These are phyloP conservation scores for Brassicogethes aeneus DNA, from an alignment of 2,888 invertebrate genomes.

Conservation along the genomic window DNA sequence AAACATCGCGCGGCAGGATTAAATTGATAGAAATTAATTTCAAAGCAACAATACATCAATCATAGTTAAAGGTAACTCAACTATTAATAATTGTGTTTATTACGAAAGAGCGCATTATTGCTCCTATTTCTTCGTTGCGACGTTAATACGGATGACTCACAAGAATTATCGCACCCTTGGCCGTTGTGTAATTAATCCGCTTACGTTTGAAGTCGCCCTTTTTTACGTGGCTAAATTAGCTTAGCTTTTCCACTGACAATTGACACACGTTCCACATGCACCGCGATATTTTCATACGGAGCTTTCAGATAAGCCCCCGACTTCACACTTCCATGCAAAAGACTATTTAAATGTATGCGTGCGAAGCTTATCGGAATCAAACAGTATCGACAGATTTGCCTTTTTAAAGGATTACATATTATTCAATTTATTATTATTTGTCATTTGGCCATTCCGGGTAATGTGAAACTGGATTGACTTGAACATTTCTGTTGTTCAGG, in stretches of 20 bases:
- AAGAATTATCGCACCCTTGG: slow-evolving; percentile 33
- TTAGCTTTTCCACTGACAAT: slow-evolving; percentile 13
- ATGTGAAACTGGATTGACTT: no score
- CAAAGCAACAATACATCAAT: slow-evolving; percentile 12
- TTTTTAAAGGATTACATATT: no score
- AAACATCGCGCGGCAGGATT: no score
- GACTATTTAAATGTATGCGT: background rate
- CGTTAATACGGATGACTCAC: slow-evolving; percentile 31
- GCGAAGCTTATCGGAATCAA: no score
- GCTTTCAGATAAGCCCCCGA: background rate
- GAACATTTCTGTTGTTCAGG: no score
- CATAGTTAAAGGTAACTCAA: slow-evolving; percentile 25
- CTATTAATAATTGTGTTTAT: slow-evolving; percentile 35
- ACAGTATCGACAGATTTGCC: no score
- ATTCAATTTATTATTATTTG: no score
- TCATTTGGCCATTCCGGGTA: no score
- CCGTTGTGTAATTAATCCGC: slow-evolving; percentile 32
- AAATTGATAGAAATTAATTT: background rate
- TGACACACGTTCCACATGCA: slow-evolving; percentile 9
- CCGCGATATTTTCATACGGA: background rate
- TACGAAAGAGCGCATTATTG: slow-evolving; percentile 31
- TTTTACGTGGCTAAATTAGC: slow-evolving; percentile 21
- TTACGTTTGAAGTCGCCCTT: slow-evolving; percentile 26
- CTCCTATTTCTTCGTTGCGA: slow-evolving; percentile 34
- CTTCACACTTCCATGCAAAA: background rate